A percentile compares a stretch with the other conserved stretches of the same genome.
These are phyloP conservation scores for Popillia japonica DNA, from an alignment of 1,140 invertebrate species.

Conservation along the genomic window DNA sequence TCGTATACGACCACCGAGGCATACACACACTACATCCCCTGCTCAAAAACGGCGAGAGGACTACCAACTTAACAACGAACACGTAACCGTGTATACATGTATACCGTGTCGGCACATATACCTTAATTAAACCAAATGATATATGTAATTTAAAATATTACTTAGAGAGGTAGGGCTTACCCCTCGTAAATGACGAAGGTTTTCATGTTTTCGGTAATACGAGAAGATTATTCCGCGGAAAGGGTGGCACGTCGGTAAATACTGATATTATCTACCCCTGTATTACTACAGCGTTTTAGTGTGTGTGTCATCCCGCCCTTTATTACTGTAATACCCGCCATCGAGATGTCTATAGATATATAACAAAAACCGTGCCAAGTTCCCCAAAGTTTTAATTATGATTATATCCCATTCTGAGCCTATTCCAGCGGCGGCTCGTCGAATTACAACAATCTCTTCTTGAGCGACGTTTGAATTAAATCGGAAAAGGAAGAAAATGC, in stretches of 20 bases:
- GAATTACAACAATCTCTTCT: no score
- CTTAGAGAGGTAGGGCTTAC: neutral
- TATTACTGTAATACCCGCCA: neutral
- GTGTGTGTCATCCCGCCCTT: no score
- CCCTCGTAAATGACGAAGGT: neutral
- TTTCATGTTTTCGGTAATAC: slow-evolving; percentile 6
- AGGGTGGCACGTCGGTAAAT: neutral
- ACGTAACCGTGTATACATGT: no score
- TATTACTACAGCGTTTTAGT: no score
- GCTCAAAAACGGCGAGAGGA: no score
- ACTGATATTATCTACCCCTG: slow-evolving; percentile 1
- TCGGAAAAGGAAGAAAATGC: no score
- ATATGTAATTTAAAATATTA: slow-evolving; percentile 8
- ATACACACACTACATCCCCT: no score
- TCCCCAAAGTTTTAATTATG: neutral
- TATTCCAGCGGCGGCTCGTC: neutral
- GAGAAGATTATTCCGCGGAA: neutral
- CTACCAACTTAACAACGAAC: no score
- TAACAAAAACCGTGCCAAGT: neutral
- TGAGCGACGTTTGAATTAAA: no score
- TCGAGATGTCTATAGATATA: neutral
- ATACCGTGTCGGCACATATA: neutral
- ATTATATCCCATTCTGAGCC: neutral
- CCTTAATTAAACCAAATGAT: slow-evolving; percentile 1
- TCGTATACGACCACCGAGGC: no score